A percentile compares a stretch with the other conserved stretches of the same genome.
These are phyloP conservation scores for Cettia cetti DNA, from an alignment of 2,113 vertebrate species.

Conservation along the genomic window DNA sequence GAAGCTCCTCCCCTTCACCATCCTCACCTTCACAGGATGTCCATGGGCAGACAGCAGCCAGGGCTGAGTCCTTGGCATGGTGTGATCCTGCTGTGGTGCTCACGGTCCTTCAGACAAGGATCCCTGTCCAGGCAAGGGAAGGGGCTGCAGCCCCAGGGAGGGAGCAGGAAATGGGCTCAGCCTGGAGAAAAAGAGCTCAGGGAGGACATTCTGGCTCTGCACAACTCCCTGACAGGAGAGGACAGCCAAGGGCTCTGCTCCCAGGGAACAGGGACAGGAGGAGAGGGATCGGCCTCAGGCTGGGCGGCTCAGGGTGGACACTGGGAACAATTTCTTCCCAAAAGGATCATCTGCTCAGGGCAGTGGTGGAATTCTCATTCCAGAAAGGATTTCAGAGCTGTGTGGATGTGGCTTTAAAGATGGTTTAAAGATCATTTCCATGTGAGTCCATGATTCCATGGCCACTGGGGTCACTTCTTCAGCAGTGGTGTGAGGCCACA, in stretches of 20 bases:
- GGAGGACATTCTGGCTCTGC: neutral
- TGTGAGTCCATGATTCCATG: rapidly evolving
- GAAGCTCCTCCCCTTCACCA: neutral
- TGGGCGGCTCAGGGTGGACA: rapidly evolving
- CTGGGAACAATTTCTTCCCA: neutral
- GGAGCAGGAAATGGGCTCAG: neutral
- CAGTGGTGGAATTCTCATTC: no score
- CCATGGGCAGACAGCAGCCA: rapidly evolving
- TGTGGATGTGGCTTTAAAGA: neutral
- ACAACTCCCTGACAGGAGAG: neutral
- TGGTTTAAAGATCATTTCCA: neutral
- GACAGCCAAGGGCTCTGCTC: rapidly evolving
- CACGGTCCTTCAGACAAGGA: rapidly evolving
- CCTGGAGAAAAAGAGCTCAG: neutral
- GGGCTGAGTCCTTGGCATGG: rapidly evolving
- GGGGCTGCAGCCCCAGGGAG: neutral
- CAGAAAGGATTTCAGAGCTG: neutral
- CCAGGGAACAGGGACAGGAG: neutral
- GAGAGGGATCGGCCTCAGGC: rapidly evolving
- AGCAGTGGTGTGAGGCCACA: neutral
- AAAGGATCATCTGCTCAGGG: neutral
- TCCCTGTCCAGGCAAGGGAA: neutral
- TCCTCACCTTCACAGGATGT: neutral
- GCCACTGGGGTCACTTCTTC: no score
- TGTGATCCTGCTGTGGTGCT: neutral